Evolutionary conservation across 1,140 invertebrate species (phyloP), one percentile per base, ranked within the genome.

Genomic region (Ruditapes philippinarum): DNA sequence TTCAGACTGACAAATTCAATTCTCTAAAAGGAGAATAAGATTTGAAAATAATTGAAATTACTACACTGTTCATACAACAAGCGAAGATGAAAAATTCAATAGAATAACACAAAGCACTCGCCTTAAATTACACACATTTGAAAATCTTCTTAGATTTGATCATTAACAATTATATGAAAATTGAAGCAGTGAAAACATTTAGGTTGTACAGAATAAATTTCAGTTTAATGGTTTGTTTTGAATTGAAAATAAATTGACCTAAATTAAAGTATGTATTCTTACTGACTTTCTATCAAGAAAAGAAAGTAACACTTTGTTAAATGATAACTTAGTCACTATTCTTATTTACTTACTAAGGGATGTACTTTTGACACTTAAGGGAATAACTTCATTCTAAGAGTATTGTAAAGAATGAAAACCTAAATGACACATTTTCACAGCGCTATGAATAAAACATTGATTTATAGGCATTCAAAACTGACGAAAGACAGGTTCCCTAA

Each of bases 1-100:
- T n/a, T 57, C 54, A 5, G 54, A n/a, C n/a, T 25, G 17, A 25
- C 19, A 19, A 57, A 9, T 57, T 57, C 54, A 57, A 57, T 9
- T 19, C n/a, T 22, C 54, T 5, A 9, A 5, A 22, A 57, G 4
- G 19, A 31, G 60, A 14, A 65, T 65, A 1, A 2, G 31, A 31
- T 36, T n/a, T 65, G 60, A 65, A 65, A 65, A 65, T 65, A 65
- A 65, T 65, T 31, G 60, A 65, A 65, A 65, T 65, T 19, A 19
- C 60, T 7, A 9, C 33, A 31, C 60, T 54, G 3, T n/a, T n/a
- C 45, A 49, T 54, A n/a, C 14, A 22, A 22, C 22, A 54, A 54
- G 19, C 25, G 9, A 28, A 33, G 9, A 7, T 1, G 12, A 31
- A 65, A 31, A 3, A 4, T 31, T 33, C n/a, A 65, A 31, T 65